Evolutionary conservation across 2,797 vertebrate genomes (phyloP).

Genomic region (Gymnothorax reevesii): DNA sequence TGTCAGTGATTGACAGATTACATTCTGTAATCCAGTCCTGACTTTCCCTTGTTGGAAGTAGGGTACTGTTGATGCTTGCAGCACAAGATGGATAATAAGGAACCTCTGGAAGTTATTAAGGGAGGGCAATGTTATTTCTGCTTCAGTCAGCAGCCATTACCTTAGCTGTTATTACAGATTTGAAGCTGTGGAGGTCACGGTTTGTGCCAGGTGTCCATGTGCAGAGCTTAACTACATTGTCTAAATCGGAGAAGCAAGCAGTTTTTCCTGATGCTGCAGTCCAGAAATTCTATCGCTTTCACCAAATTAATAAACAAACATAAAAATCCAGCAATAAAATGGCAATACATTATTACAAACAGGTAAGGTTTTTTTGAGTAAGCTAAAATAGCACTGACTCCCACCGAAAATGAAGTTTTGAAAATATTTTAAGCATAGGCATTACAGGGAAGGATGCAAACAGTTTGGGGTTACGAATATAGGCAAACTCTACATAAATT

Average conservation of each 20-base stretch:
- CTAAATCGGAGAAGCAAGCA: not conserved
- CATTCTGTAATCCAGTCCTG: not conserved
- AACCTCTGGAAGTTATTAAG: conserved; percentile 14
- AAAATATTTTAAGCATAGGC: no score
- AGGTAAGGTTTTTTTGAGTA: no score
- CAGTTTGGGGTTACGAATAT: not conserved
- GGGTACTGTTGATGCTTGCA: not conserved
- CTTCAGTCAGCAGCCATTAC: not conserved
- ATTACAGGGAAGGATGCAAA: not conserved
- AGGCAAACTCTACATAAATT: not conserved
- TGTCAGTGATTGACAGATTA: not conserved
- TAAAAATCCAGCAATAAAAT: no score
- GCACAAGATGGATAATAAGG: not conserved
- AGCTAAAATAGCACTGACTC: not conserved
- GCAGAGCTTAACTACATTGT: not conserved
- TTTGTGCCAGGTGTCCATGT: not conserved
- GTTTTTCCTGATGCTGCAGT: not conserved
- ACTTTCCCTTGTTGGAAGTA: not conserved
- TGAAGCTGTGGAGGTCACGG: not conserved
- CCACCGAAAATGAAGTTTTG: not conserved
- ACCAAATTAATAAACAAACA: not conserved
- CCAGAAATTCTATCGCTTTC: not conserved
- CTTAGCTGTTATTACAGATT: not conserved
- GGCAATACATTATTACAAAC: not conserved
- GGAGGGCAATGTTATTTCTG: not conserved